Evolutionary conservation across 2,113 vertebrate genomes (phyloP), one percentile per base, ranked within the genome.

Genomic region (Myodes glareolus): DNA sequence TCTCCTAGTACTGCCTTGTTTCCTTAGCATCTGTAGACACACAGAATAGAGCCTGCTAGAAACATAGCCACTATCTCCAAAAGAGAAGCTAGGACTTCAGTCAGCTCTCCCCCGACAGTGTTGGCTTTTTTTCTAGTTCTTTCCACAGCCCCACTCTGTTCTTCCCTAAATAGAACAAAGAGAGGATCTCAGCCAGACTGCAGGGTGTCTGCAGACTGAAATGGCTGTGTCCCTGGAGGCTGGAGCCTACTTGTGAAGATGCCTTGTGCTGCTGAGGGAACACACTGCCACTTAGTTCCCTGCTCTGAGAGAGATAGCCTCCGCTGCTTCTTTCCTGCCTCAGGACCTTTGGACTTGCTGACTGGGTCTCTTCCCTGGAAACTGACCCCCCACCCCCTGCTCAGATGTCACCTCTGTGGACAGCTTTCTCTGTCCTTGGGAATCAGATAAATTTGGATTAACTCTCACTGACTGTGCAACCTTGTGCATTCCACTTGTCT

Each of bases 281-380:
- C 11, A 0, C 33, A 33, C 50, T 31, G 3, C 87, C 76, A 50
- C 31, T 88, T 68, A 50, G 23, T 58, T 88, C 33, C 25, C 39
- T 58, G 25, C 23, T 63, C n/a, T 27, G 58, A 39, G 55, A 36
- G 17, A 47, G 75, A n/a, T 2, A 13, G 16, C 27, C 3, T 2
- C 58, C 72, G 58, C 29, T 29, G 55, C 42, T 67, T 76, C 42
- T 58, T 94, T 94, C 55, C 36, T 76, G 29, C 61, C 58, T 14
- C 75, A 55, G 78, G 58, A 42, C 70, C 67, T 96, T 88, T 86
- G 88, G 14, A 47, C 61, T 31, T 67, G 86, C 92, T 93, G 45
- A 82, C 68, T 84, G 31, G 27, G n/a, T 21, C 58, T 78, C 84
- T 84, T 77, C 72, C n/a, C 42, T 75, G 17, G 47, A 52, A 92